These are phyloP conservation scores for Avahi laniger DNA, from an alignment of 2,797 vertebrate genomes.

Conservation along the genomic window DNA sequence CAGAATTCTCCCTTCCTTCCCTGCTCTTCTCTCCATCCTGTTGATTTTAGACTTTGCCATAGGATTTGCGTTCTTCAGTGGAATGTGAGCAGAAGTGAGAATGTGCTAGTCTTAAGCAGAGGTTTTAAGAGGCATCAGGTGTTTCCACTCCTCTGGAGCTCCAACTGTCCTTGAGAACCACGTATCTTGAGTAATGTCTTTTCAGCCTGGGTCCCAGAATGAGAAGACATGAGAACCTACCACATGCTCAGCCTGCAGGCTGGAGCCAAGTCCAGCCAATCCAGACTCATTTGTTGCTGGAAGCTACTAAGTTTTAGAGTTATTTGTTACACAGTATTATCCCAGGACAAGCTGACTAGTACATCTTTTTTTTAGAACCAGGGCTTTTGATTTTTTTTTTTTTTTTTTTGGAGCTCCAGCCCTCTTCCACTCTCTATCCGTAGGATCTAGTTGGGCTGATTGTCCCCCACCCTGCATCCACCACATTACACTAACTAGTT, in stretches of 20 bases:
- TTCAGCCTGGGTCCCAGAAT: background rate
- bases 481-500: background rate
- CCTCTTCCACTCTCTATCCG: background rate
- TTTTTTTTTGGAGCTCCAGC: background rate
- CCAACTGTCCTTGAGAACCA: background rate
- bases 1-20: background rate
- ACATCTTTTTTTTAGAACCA: background rate
- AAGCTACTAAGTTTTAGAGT: background rate
- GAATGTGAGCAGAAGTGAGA: background rate
- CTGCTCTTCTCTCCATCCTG: background rate
- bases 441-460: background rate
- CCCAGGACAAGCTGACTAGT: background rate
- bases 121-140: background rate
- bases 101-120: background rate
- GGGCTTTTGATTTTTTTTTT: slow-evolving; percentile 8
- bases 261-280: background rate
- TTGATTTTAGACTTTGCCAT: background rate
- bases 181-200: background rate
- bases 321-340: slow-evolving; percentile 5
- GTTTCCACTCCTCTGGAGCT: background rate
- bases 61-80: background rate
- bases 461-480: background rate
- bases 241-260: background rate
- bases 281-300: background rate
- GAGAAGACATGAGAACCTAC: background rate